These are phyloP conservation scores for Drosophila watanabei DNA, from an alignment of 1,140 invertebrate species.

Conservation along the genomic window DNA sequence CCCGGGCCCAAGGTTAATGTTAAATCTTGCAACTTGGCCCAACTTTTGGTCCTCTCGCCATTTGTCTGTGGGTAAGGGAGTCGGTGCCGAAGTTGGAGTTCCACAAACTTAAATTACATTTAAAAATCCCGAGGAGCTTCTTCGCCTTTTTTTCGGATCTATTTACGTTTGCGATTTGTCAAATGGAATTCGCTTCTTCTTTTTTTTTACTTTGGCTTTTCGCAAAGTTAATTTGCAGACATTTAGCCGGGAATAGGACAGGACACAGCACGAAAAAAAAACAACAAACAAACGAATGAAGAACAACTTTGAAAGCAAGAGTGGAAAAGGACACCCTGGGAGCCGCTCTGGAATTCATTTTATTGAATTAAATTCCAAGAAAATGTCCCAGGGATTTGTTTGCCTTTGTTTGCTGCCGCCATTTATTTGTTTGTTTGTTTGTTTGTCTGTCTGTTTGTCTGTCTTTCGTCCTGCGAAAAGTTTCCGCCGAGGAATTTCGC, in stretches of 20 bases:
- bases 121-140: conserved; percentile 40
- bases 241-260: conserved; percentile 38
- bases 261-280: conserved; percentile 6
- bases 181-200: conserved; percentile 57
- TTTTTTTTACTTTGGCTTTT: conserved; percentile 17
- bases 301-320: conserved; percentile 41
- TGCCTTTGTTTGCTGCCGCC: conserved; percentile 39
- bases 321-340: conserved; percentile 39
- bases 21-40: conserved; percentile 39
- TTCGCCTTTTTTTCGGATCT: conserved; percentile 37
- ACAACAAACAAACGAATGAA: conserved; percentile 1
- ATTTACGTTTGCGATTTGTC: conserved; percentile 62
- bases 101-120: conserved; percentile 72
- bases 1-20: conserved; percentile 60
- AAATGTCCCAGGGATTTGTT: conserved; percentile 51
- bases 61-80: conserved; percentile 47
- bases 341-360: conserved; percentile 39
- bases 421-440: conserved; percentile 42
- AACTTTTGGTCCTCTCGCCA: conserved; percentile 54
- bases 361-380: conserved; percentile 64
- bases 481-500: conserved; percentile 37
- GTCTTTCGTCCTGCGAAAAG: conserved; percentile 23
- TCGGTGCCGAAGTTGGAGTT: conserved; percentile 3
- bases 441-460: conserved; percentile 18
- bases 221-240: conserved; percentile 67